Base-by-base conservation (phyloP, 1,140 invertebrate genomes). In the Thaumetopoea pityocampa region DNA sequence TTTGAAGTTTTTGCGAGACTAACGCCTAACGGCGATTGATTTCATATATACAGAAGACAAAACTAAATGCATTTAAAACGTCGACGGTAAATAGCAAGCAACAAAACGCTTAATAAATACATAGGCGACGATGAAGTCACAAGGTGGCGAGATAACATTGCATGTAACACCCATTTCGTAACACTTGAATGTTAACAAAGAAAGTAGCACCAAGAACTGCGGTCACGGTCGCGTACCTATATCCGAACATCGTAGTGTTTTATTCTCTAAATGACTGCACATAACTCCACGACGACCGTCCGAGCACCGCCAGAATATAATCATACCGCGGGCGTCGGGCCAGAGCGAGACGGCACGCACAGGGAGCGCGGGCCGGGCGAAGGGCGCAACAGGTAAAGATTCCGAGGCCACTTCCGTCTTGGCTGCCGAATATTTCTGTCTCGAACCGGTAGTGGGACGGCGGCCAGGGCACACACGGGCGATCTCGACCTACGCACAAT, bases 371-470 rank as follows among this genome's bases (percentile, higher is more conserved):
- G 55, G 29, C 71, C 62, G 76, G 77, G 77, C 64, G 77, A 76
- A 81, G 77, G 77, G 80, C 81, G 80, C 80, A 84, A 84, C 80
- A 84, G 80, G 77, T 84, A 84, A 81, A 84, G 80, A 84, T 84
- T 80, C 80, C 80, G 80, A 84, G 80, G 76, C 77, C 80, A 84
- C 80, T 84, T 84, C 80, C 80, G 80, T 77, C 80, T 84, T 80
- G 65, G 77, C 76, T 80, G 80, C 77, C 80, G 77, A 84, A 84
- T 84, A 84, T 84, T 81, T 84, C 76, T 84, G 77, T 81, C 67
- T 78, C 68, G 69, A 82, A 84, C 80, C 77, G 80, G 80, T 84
- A 84, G 80, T 84, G 73, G 73, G 76, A 66, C 64, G 61, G 57
- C 67, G 51, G 77, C 76, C 80, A 80, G 66, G 51, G 59, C 62